These are phyloP conservation scores for Corvus cornix DNA, from an alignment of 2,113 vertebrate genomes.

Conservation along the genomic window DNA sequence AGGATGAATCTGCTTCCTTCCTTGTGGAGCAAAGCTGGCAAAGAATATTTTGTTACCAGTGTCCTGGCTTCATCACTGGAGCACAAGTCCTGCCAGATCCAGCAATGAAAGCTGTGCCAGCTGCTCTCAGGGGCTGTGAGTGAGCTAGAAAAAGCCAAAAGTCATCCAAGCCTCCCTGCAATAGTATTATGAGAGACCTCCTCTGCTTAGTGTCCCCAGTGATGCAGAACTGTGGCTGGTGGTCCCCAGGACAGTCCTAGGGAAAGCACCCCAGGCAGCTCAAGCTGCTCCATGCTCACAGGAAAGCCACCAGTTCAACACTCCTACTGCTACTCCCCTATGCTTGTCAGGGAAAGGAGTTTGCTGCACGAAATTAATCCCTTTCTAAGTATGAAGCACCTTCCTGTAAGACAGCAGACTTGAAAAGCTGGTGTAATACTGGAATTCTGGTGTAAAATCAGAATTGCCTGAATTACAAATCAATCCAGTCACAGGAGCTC, in stretches of 20 bases:
- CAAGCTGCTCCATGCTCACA: neutral
- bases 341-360: neutral
- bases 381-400: neutral
- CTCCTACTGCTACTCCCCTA: neutral
- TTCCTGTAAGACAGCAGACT: neutral
- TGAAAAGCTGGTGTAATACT: neutral
- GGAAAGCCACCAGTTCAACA: neutral
- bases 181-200: neutral
- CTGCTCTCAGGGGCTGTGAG: neutral
- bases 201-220: neutral
- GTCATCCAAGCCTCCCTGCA: neutral
- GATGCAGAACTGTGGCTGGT: neutral
- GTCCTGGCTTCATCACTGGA: neutral
- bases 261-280: neutral
- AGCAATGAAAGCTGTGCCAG: neutral
- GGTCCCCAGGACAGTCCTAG: neutral
- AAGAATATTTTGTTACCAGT: neutral
- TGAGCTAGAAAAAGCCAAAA: neutral
- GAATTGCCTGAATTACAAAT: neutral
- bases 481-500: neutral
- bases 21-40: neutral
- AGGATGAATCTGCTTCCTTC: neutral
- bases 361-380: neutral
- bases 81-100: neutral
- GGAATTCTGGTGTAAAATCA: neutral